Conservation (phyloP, 2,797 vertebrate genomes). For the Bovichtus variegatus region DNA sequence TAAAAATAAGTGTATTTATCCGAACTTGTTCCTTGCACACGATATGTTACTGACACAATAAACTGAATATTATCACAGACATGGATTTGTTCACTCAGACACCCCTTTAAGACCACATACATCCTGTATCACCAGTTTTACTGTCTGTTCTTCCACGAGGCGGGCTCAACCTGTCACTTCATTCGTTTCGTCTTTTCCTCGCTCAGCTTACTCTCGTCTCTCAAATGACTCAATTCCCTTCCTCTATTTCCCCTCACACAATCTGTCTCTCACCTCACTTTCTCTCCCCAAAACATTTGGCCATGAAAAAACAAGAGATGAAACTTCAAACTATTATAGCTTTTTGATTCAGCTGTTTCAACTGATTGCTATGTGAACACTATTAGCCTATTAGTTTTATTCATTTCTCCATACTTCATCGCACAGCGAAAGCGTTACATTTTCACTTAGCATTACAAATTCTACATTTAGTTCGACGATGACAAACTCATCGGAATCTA, state of each 20-base stretch:
- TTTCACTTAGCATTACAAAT: slow-evolving; percentile 2
- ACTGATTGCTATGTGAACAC: neutral
- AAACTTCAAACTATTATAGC: neutral
- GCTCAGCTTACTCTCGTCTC: slow-evolving; percentile 4
- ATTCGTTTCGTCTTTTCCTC: slow-evolving; percentile 6
- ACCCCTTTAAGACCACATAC: slow-evolving; percentile 32
- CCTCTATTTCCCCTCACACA: slow-evolving; percentile 9
- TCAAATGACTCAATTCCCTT: slow-evolving; percentile 39
- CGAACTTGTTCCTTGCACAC: neutral
- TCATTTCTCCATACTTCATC: neutral
- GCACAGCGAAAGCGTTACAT: neutral
- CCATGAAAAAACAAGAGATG: neutral
- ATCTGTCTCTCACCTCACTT: neutral
- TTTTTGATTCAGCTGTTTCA: neutral
- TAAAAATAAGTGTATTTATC: slow-evolving; percentile 9
- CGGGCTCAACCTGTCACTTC: slow-evolving; percentile 42
- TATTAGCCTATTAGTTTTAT: neutral
- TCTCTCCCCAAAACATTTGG: neutral
- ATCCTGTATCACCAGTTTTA: slow-evolving; percentile 14
- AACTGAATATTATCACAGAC: slow-evolving; percentile 30
- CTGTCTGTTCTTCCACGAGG: slow-evolving; percentile 8
- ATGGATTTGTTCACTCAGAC: slow-evolving; percentile 21
- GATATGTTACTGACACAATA: slow-evolving; percentile 25
- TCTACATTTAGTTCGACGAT: slow-evolving; percentile 22
- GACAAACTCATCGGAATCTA: slow-evolving; percentile 23